phyloP scores from a whole-genome alignment of 2,113 vertebrate species.

The Coptodon bakossiorum region DNA sequence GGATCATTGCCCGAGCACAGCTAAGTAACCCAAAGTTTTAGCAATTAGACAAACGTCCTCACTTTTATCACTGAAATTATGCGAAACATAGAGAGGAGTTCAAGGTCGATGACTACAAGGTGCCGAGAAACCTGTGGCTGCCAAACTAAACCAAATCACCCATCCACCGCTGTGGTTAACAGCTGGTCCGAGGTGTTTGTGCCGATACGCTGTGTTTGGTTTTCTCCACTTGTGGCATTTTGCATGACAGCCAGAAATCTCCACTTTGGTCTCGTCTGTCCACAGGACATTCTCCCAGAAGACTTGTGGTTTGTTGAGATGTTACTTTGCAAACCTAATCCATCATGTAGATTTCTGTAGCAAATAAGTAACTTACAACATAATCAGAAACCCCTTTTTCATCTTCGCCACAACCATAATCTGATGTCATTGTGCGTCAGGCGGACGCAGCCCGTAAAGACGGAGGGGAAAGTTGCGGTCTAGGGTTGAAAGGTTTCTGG shows the following conservation, averaged over 20 bases:
- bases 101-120: not conserved
- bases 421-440: not conserved
- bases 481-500: not conserved
- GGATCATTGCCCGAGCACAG: not conserved
- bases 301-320: not conserved
- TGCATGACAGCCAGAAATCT: not conserved
- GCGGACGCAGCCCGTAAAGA: not conserved
- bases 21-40: rapidly evolving
- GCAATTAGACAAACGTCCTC: not conserved
- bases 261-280: not conserved
- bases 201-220: rapidly evolving
- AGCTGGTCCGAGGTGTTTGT: not conserved
- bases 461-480: not conserved
- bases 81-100: not conserved
- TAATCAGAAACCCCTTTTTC: not conserved
- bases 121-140: not conserved
- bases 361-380: not conserved
- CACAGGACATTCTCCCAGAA: not conserved
- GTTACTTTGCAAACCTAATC: not conserved
- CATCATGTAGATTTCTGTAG: rapidly evolving
- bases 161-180: not conserved
- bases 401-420: not conserved
- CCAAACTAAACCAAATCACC: not conserved
- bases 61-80: rapidly evolving
- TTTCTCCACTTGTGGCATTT: not conserved